Base-by-base conservation (phyloP, 2,888 invertebrate species). In the Chaetoderma sp. region DNA sequence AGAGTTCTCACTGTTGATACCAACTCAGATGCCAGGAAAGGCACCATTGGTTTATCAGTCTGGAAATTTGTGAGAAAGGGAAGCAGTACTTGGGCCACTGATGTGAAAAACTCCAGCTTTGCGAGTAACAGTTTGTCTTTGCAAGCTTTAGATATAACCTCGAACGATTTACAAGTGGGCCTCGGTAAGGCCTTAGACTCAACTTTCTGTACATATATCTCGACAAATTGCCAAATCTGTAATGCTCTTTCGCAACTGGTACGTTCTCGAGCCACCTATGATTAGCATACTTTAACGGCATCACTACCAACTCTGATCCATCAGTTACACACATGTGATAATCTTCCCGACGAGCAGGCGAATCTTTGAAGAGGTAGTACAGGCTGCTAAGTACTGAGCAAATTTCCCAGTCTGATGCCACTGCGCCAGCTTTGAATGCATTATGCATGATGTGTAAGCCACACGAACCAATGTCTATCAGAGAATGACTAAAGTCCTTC, bases 371-470 rank as follows among this genome's bases (percentile, higher is more conserved):
- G 2, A 66, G 36, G 4, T 58, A 55, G 39, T 59, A 54, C 10
- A 67, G 45, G 1, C 33, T 13, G 16, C 23, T 8, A 8, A 63
- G 42, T 33, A 52, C 13, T 23, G 47, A 3, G 13, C 16, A 21
- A 18, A 66, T 39, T 13, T 39, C 49, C 77, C 77, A 79, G 5
- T 67, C 47, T 10, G 74, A 68, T 54, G 54, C 61, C 18, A 61
- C 60, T 8, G 74, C 65, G 1, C 75, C 79, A 4, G 77, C 68
- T 67, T 77, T 76, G 27, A 81, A 79, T 21, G 77, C 73, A 25
- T 76, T 73, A 67, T 83, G 76, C 10, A 80, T 60, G 25, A 70
- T 68, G 60, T 82, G 81, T 6, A 83, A 63, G 27, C 78, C 77
- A 57, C 81, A 83, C 45, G 70, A 74, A 23, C 79, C 79, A 18